phyloP scores from a whole-genome alignment of 1,140 invertebrate genomes.

The Phortica variegata region DNA sequence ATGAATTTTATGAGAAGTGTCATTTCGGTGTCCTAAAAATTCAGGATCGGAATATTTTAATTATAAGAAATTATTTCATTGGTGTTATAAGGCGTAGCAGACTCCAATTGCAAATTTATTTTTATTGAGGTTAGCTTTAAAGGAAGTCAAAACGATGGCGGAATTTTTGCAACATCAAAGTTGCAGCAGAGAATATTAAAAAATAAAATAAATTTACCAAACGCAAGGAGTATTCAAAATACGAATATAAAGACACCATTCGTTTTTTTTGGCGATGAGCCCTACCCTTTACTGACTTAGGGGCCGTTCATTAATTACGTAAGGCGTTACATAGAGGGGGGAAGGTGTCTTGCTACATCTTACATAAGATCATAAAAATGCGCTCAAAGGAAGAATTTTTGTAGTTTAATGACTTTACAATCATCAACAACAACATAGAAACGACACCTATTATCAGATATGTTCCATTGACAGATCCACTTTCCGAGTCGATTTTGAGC shows the following conservation, averaged over 20 bases:
- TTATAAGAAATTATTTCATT: constrained; percentile 3
- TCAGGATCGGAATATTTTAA: constrained; percentile 6
- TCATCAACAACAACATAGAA: too few species aligned
- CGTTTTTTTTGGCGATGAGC: constrained; percentile 5
- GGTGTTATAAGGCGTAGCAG: not conserved
- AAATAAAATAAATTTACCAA: not conserved
- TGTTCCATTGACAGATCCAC: too few species aligned
- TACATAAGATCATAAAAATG: too few species aligned
- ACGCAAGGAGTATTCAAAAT: not conserved
- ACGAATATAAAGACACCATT: not conserved
- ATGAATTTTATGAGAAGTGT: constrained; percentile 1
- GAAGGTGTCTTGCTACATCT: too few species aligned
- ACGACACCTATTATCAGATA: too few species aligned
- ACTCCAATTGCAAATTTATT: not conserved
- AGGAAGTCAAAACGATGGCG: constrained; percentile 8
- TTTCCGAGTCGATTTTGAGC: too few species aligned
- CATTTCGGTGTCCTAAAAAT: constrained; percentile 5
- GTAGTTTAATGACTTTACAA: too few species aligned
- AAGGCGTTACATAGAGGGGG: too few species aligned
- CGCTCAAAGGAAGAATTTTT: too few species aligned
- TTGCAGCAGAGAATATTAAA: not conserved
- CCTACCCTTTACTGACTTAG: constrained; percentile 2
- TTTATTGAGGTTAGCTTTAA: constrained; percentile 1
- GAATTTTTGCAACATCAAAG: constrained; percentile 3
- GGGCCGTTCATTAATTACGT: too few species aligned